phyloP scores from a whole-genome alignment of 2,888 invertebrate species.

The Trachelus stipa region DNA sequence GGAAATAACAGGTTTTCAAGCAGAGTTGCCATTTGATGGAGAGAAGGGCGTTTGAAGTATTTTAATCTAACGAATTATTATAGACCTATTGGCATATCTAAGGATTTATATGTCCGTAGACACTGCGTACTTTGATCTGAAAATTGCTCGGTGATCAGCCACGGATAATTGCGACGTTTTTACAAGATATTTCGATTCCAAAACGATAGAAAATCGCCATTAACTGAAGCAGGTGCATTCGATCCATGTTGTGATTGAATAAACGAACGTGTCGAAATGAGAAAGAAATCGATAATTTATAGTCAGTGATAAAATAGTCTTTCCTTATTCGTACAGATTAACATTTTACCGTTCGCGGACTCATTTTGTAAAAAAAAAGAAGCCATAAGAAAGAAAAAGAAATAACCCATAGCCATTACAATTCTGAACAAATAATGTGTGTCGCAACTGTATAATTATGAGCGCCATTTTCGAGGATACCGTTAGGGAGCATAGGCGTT shows the following conservation, averaged over 20 bases:
- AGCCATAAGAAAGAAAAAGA: not conserved
- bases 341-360: slow-evolving; percentile 41
- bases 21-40: not conserved
- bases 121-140: not conserved
- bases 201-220: not conserved
- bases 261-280: slow-evolving; percentile 34
- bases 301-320: slow-evolving; percentile 43
- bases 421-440: slow-evolving; percentile 52
- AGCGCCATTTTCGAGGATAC: slow-evolving; percentile 50
- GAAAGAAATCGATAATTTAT: slow-evolving; percentile 46
- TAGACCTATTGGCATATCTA: not conserved
- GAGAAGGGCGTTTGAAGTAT: not conserved
- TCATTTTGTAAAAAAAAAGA: slow-evolving; percentile 38
- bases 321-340: slow-evolving; percentile 38
- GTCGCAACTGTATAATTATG: slow-evolving; percentile 56
- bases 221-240: not conserved
- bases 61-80: not conserved
- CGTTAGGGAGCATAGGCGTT: slow-evolving; percentile 44
- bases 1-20: not conserved
- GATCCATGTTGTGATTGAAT: not conserved
- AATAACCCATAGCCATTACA: slow-evolving; percentile 42
- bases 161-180: not conserved
- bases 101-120: not conserved
- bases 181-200: not conserved
- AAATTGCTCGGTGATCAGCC: not conserved